Evolutionary conservation across 2,113 vertebrate genomes (phyloP).

Genomic region (Lontra canadensis): DNA sequence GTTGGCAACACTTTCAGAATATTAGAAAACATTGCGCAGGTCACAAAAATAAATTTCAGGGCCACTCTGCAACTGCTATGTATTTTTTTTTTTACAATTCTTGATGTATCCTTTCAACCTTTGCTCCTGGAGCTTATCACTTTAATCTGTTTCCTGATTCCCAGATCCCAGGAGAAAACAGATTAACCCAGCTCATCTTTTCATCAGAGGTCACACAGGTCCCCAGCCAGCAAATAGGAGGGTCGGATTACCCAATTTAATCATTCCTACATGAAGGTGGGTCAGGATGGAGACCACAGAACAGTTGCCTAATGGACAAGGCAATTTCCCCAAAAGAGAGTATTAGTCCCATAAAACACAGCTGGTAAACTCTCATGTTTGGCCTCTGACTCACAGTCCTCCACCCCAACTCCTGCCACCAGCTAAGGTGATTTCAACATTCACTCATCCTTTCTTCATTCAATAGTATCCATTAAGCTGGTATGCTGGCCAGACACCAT

Average conservation of each 20-base stretch:
- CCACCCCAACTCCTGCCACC: background rate
- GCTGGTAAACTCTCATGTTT: background rate
- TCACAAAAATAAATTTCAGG: conserved; percentile 29
- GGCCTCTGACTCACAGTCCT: conserved; percentile 27
- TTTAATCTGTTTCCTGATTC: conserved; percentile 13
- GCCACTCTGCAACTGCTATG: background rate
- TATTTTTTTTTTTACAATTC: background rate
- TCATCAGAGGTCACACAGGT: background rate
- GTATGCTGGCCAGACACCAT: background rate
- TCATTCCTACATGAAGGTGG: background rate
- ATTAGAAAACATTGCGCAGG: background rate
- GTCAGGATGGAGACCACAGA: background rate
- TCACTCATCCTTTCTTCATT: background rate
- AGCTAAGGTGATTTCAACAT: background rate
- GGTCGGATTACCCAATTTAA: background rate
- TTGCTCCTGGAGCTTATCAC: background rate
- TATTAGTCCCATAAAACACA: background rate
- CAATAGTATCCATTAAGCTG: background rate
- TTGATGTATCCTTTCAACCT: background rate
- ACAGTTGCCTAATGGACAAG: background rate
- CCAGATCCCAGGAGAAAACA: conserved; percentile 42
- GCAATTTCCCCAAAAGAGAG: background rate
- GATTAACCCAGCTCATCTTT: background rate
- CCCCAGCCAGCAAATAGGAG: background rate
- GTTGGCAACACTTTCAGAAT: background rate